Evolutionary conservation across 2,797 vertebrate genomes (phyloP).

Genomic region (Phataginus tetradactyla): DNA sequence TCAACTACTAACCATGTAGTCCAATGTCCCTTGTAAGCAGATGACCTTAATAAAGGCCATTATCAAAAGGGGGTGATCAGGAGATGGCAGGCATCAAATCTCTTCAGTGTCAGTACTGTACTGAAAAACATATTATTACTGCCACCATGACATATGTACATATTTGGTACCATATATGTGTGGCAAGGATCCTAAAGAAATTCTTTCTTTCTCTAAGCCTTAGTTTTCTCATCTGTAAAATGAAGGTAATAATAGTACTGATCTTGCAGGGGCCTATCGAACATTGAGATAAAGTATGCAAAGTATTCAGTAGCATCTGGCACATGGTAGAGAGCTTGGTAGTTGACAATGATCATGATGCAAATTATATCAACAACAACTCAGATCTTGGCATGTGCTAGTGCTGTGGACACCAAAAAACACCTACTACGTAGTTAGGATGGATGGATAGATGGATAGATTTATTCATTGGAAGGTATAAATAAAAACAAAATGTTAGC

Average conservation of each 20-base stretch:
- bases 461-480: not conserved
- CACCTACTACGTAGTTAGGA: not conserved
- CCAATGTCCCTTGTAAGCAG: not conserved
- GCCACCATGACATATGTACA: not conserved
- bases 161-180: not conserved
- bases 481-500: not conserved
- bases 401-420: not conserved
- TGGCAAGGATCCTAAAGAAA: not conserved
- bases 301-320: not conserved
- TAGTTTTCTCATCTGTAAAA: not conserved
- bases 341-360: not conserved
- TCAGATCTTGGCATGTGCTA: not conserved
- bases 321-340: not conserved
- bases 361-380: not conserved
- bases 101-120: not conserved
- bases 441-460: not conserved
- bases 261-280: not conserved
- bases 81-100: not conserved
- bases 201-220: not conserved
- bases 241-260: not conserved
- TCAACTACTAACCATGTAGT: not conserved
- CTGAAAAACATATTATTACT: not conserved
- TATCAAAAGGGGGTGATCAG: not conserved
- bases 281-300: not conserved
- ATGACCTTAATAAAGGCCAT: not conserved